These are phyloP conservation scores for Pongo abelii DNA, from an alignment of 2,113 vertebrate genomes.

Conservation along the genomic window DNA sequence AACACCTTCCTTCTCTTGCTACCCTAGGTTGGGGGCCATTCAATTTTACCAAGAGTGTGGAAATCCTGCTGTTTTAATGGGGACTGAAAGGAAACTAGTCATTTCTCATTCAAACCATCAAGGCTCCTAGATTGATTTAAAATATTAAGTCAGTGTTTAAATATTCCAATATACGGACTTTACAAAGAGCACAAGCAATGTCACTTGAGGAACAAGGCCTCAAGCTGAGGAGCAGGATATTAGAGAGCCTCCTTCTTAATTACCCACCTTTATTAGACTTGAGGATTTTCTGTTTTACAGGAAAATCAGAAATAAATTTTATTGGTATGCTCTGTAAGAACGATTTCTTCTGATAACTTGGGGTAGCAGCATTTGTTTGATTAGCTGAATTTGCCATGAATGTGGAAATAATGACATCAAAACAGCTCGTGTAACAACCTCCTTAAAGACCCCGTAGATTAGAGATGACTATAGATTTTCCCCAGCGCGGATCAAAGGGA, in stretches of 20 bases:
- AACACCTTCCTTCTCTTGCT: neutral
- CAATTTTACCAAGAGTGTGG: neutral
- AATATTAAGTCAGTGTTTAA: neutral
- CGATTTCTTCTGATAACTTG: constrained; percentile 32
- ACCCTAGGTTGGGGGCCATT: neutral
- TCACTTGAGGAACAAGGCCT: neutral
- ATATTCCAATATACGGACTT: neutral
- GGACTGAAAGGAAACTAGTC: neutral
- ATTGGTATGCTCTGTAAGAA: neutral
- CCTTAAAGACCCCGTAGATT: constrained; percentile 75
- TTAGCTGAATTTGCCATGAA: constrained; percentile 54
- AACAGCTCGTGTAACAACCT: constrained; percentile 66
- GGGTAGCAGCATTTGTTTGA: constrained; percentile 35
- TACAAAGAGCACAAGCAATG: neutral
- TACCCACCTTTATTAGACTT: neutral
- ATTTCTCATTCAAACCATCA: neutral
- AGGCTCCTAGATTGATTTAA: neutral
- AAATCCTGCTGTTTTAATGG: neutral
- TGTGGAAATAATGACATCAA: constrained; percentile 74
- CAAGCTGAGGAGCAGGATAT: neutral
- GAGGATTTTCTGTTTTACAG: constrained; percentile 36
- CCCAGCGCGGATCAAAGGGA: constrained; percentile 74
- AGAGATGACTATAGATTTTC: constrained; percentile 79
- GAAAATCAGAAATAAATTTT: constrained; percentile 40
- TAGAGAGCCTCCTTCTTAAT: neutral